Evolutionary conservation across 30 jellyfish, hydroid and myxozoan genomes (phyloP), one percentile per base, ranked within the genome.

Genomic region (Pelagia noctiluca): DNA sequence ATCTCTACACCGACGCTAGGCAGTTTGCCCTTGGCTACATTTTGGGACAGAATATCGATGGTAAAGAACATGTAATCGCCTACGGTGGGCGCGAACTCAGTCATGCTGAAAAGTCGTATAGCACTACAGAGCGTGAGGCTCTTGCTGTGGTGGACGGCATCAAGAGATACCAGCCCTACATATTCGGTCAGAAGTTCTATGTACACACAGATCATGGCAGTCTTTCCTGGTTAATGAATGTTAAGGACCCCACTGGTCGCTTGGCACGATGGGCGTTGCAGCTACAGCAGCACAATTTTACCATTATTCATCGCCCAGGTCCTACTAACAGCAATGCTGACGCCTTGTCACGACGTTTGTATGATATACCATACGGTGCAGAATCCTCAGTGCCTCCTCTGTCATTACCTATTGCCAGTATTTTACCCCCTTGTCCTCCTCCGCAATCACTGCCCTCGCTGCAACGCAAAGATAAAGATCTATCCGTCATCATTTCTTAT

Each of bases 91-190:
- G n/a, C n/a, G n/a, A n/a, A n/a, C n/a, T n/a, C n/a, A n/a, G n/a
- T n/a, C n/a, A n/a, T 3, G 88, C 88, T 2, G 94, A 73, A 38
- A 46, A 30, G 5, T 31, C 47, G 42, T 73, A 70, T 77, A 73
- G 94, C 71, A 61, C 94, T 1, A 83, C 81, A 19, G 94, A 83
- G 37, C 64, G 87, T 25, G 94, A 83, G 47, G 94, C 89, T 2
- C 63, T 83, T 1, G 94, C 94, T 1, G 88, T 57, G 25, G 88
- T 72, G 1, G 92, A 82, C 4, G 94, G 89, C 12, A 42, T 42
- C 8, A 42, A 42, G 57, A 8, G 57, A 42, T 42, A n/a, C 24
- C 78, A 26, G 86, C 86, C 54, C 19, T 49, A 54, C 24, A 12
- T 80, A 21, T 21, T 11, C 48, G 90, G 90, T 1, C 22, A 35